Evolutionary conservation across 2,888 invertebrate genomes (phyloP).

Genomic region (Geophilus truncorum): DNA sequence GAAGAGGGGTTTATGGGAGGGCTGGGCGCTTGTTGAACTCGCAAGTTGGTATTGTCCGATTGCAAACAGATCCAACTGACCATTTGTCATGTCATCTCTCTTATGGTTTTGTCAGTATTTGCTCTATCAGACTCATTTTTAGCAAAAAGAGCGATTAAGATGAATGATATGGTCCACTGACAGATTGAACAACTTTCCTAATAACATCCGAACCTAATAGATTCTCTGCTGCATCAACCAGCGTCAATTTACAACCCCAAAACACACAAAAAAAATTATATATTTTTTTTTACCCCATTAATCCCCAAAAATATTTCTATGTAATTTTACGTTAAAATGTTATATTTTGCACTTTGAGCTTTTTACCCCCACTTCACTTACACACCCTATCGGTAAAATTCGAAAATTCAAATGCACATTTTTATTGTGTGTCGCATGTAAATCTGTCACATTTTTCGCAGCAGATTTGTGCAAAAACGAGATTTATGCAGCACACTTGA

Average conservation of each 20-base stretch:
- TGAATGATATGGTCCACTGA: slow-evolving; percentile 1
- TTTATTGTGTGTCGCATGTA: not conserved
- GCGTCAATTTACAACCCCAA: not conserved
- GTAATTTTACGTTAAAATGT: too few relatives aligned
- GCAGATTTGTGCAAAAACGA: not conserved
- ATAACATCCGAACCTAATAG: slow-evolving; percentile 5
- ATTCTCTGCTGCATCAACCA: not conserved
- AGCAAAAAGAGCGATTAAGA: slow-evolving; percentile 14
- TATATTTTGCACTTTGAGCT: not conserved
- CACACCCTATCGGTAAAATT: not conserved
- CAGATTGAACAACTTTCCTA: slow-evolving; percentile 16
- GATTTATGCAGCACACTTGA: slow-evolving; percentile 21
- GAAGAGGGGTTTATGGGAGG: not conserved
- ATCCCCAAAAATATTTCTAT: too few relatives aligned
- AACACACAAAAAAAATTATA: not conserved
- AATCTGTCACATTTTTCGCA: slow-evolving; percentile 14
- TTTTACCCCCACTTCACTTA: not conserved
- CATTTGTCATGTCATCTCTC: slow-evolving; percentile 14
- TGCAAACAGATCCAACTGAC: slow-evolving; percentile 20
- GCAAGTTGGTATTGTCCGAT: not conserved
- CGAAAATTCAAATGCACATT: not conserved
- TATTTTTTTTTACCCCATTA: too few relatives aligned
- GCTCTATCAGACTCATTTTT: slow-evolving; percentile 5
- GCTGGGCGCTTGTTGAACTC: not conserved
- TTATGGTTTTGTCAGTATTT: slow-evolving; percentile 20